These are phyloP conservation scores for Lytechinus variegatus DNA, from an alignment of 35 echinoderm and acorn worm genomes.

Conservation along the genomic window DNA sequence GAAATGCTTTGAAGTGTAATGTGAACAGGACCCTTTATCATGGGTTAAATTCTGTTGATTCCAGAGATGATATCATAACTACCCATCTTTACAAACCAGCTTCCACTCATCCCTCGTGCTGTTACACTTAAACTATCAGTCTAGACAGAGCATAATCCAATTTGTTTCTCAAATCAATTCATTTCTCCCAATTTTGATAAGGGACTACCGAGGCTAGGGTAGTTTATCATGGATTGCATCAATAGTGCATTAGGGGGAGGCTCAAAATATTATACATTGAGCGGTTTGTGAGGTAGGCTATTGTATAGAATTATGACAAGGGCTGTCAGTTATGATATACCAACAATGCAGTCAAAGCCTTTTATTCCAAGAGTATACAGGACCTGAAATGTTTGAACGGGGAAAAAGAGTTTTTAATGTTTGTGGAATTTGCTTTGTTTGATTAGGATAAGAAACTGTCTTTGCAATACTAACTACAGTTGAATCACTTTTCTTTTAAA, in stretches of 20 bases:
- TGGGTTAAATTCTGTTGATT: neutral
- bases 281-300: neutral
- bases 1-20: neutral
- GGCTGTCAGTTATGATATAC: too few relatives aligned
- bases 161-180: neutral
- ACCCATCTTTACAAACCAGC: slow-evolving; percentile 9
- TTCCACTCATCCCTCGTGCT: neutral
- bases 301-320: too few relatives aligned
- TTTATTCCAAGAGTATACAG: too few relatives aligned
- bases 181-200: neutral
- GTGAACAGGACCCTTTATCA: neutral
- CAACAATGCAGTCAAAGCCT: too few relatives aligned
- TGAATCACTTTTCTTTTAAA: too few relatives aligned
- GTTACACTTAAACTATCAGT: neutral
- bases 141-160: neutral
- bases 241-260: neutral
- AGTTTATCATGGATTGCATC: neutral
- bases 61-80: neutral
- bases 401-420: too few relatives aligned
- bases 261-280: neutral
- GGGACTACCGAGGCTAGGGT: neutral
- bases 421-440: too few relatives aligned
- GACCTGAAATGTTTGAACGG: too few relatives aligned
- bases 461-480: too few relatives aligned
- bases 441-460: too few relatives aligned